These are phyloP conservation scores for Aurelia aurita complex sp. Pacific DNA, from an alignment of 30 jellyfish, hydroid and myxozoan species.

Conservation along the genomic window DNA sequence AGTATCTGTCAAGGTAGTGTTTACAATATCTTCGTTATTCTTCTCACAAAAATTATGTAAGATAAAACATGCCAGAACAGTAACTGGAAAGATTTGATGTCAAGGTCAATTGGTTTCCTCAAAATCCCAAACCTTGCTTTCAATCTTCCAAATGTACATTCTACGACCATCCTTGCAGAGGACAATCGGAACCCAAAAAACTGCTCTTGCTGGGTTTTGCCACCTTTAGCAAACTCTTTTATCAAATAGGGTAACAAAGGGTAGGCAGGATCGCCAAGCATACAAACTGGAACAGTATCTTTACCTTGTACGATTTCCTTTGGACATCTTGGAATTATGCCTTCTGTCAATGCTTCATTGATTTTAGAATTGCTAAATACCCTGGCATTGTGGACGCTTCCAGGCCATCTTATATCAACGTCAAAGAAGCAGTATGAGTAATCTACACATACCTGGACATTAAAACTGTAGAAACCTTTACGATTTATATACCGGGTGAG, in stretches of 20 bases:
- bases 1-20: not conserved
- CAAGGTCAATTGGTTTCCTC: too few species aligned
- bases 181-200: slow-evolving; percentile 25
- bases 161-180: slow-evolving; percentile 24
- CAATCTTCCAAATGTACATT: slow-evolving; percentile 19
- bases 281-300: too few species aligned
- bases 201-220: slow-evolving; percentile 47
- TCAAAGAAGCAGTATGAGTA: slow-evolving; percentile 31
- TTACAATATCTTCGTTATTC: slow-evolving; percentile 18
- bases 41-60: slow-evolving; percentile 22
- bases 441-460: slow-evolving; percentile 44
- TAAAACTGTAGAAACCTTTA: slow-evolving; percentile 25
- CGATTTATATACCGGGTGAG: slow-evolving; percentile 26
- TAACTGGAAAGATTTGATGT: too few species aligned
- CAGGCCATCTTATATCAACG: slow-evolving; percentile 45
- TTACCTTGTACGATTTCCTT: slow-evolving; percentile 34
- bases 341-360: slow-evolving; percentile 45
- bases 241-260: slow-evolving; percentile 12
- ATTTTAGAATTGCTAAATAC: slow-evolving; percentile 29
- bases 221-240: slow-evolving; percentile 37
- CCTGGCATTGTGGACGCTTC: slow-evolving; percentile 59
- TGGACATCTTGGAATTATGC: slow-evolving; percentile 46
- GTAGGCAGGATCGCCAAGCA: slow-evolving; percentile 56
- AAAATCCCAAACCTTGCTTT: slow-evolving; percentile 8
- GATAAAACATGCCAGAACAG: not conserved